Evolutionary conservation across 2,888 invertebrate genomes (phyloP), one percentile per base, ranked within the genome.

Genomic region (Drosophila prolongata): DNA sequence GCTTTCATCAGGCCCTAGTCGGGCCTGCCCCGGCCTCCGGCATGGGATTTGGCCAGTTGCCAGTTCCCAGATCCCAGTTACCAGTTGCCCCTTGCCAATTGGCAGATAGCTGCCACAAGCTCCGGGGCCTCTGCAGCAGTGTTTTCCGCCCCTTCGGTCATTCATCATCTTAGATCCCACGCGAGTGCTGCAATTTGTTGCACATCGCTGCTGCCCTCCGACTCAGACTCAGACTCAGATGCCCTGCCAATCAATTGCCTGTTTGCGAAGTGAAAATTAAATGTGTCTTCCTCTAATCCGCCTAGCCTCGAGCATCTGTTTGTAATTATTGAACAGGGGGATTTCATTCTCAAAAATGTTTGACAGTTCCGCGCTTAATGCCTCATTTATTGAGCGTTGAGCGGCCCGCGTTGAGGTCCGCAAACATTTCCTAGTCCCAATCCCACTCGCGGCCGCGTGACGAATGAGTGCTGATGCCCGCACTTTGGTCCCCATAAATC

Each of bases 401-500:
- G 60, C 76, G 14, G 43, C 8, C 6, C 1, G 30, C 6, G 8
- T 8, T 6, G 30, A 30, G 30, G 4, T 14, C 34, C 14, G 11
- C 75, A 78, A 70, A 78, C 75, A 80, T 79, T 79, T 24, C 24
- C 24, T 24, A 24, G 24, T 84, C 74, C 73, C 81, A 79, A 75
- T 65, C 75, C 75, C 75, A 71, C 57, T 59, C 78, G 78, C 67
- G 67, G 44, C 47, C 30, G 30, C 69, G 55, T 70, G 83, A 72
- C 78, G 78, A 68, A 83, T 83, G 77, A 75, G 75, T 73, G 77
- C 57, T 69, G 68, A 38, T 68, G 52, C 57, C 77, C 80, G 68
- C 75, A 86, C 76, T 75, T 75, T 75, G 77, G 53, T 56, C 68
- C n/a, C 73, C 85, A 80, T 74, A 79, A 85, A 78, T 80, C 79